Evolutionary conservation across 2,797 vertebrate species (phyloP).

Genomic region (Phaenicophaeus curvirostris): DNA sequence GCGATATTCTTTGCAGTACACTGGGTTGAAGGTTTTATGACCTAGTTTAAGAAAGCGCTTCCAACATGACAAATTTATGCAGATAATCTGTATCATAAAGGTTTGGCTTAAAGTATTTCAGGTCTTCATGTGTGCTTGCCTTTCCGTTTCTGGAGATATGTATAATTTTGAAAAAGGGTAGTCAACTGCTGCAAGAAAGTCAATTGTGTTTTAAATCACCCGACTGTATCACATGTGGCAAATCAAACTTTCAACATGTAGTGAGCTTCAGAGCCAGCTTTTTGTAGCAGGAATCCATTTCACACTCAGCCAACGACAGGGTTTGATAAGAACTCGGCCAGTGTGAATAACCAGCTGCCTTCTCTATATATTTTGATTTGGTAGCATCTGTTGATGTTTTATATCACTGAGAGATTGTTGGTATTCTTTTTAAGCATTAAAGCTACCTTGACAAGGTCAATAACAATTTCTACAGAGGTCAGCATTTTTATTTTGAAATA

Average conservation of each 20-base stretch:
- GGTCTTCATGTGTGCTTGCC: neutral
- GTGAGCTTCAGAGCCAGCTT: conserved; percentile 2
- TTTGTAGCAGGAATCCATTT: conserved; percentile 59
- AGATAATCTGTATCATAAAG: neutral
- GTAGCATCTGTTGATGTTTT: conserved; percentile 48
- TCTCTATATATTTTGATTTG: conserved; percentile 48
- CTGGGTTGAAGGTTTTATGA: neutral
- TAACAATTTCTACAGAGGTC: conserved; percentile 59
- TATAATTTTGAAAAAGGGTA: neutral
- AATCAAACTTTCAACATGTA: conserved; percentile 45
- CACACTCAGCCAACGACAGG: conserved; percentile 48
- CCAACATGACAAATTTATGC: conserved; percentile 19
- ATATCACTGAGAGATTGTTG: conserved; percentile 36
- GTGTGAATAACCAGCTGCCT: conserved; percentile 49
- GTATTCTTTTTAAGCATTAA: conserved; percentile 42
- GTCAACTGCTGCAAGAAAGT: conserved; percentile 37
- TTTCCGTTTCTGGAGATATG: conserved; percentile 3
- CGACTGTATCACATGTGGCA: conserved; percentile 38
- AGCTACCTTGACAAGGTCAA: conserved; percentile 63
- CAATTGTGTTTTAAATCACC: conserved; percentile 54
- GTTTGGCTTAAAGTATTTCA: conserved; percentile 11
- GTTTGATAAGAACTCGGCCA: conserved; percentile 31
- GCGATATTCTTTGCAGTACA: neutral
- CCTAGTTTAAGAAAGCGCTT: neutral
- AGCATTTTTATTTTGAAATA: conserved; percentile 65